Conservation (phyloP, 1,140 invertebrate genomes). For the Neotoxoptera formosana region DNA sequence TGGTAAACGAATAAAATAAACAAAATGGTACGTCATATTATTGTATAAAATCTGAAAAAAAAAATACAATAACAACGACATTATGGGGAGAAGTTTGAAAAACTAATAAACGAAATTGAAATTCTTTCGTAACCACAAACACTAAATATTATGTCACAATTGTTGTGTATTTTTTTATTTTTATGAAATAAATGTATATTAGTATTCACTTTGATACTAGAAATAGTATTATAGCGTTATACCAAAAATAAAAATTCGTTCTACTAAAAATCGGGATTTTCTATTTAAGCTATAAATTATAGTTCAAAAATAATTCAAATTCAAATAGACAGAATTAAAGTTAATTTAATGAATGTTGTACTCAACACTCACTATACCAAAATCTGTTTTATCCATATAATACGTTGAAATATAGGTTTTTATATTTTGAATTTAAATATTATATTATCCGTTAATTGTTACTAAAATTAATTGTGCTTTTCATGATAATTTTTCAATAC, state of each 20-base stretch:
- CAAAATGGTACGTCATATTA: neutral
- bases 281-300: neutral
- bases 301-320: neutral
- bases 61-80: neutral
- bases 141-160: constrained; percentile 20
- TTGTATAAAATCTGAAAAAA: neutral
- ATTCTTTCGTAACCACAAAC: constrained; percentile 12
- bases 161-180: neutral
- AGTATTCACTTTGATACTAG: neutral
- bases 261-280: neutral
- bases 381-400: no score
- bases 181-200: neutral
- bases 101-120: constrained; percentile 44
- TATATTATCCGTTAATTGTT: no score
- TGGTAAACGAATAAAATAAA: neutral
- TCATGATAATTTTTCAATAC: no score
- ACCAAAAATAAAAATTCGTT: neutral
- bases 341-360: no score
- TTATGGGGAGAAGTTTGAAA: neutral
- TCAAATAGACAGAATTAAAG: no score
- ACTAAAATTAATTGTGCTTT: no score
- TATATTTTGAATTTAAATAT: no score
- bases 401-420: no score
- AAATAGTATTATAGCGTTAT: neutral
- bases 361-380: no score